Evolutionary conservation across 2,888 invertebrate genomes (phyloP).

Genomic region (Mellilla xanthometata): DNA sequence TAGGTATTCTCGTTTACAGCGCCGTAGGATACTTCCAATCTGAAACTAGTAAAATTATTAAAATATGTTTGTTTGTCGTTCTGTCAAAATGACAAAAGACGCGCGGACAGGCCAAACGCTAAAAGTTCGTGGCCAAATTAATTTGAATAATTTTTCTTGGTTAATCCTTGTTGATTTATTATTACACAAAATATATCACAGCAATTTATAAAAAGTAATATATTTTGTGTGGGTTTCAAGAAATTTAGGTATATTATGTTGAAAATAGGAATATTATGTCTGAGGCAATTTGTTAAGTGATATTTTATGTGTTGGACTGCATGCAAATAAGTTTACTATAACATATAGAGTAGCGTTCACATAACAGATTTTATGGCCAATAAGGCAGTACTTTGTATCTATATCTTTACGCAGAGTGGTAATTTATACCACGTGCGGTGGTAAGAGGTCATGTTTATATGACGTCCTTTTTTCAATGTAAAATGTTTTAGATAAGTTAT

Average conservation of each 20-base stretch:
- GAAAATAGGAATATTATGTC: constrained; percentile 27
- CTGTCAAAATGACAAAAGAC: constrained; percentile 15
- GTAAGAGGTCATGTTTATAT: neutral
- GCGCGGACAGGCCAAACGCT: constrained; percentile 7
- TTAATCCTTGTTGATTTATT: constrained; percentile 16
- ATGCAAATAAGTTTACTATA: constrained; percentile 15
- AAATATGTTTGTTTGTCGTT: constrained; percentile 11
- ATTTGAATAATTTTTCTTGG: constrained; percentile 14
- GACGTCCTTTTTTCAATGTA: too few relatives aligned
- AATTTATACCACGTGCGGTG: constrained; percentile 5
- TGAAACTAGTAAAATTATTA: constrained; percentile 42
- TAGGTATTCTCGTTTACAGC: constrained; percentile 58
- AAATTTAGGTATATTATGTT: constrained; percentile 7
- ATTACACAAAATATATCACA: constrained; percentile 16
- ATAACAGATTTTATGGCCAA: constrained; percentile 9
- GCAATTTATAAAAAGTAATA: constrained; percentile 8
- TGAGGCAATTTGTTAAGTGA: constrained; percentile 36
- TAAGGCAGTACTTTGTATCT: constrained; percentile 10
- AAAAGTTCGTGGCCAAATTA: constrained; percentile 10
- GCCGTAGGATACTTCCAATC: constrained; percentile 61
- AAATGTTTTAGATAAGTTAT: too few relatives aligned
- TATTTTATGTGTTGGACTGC: constrained; percentile 34
- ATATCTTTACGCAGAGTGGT: constrained; percentile 9
- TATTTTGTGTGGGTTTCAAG: too few relatives aligned
- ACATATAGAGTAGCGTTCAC: constrained; percentile 16